Evolutionary conservation across 1,140 invertebrate species (phyloP), one percentile per base, ranked within the genome.

Genomic region (Philopotamus ludificatus): DNA sequence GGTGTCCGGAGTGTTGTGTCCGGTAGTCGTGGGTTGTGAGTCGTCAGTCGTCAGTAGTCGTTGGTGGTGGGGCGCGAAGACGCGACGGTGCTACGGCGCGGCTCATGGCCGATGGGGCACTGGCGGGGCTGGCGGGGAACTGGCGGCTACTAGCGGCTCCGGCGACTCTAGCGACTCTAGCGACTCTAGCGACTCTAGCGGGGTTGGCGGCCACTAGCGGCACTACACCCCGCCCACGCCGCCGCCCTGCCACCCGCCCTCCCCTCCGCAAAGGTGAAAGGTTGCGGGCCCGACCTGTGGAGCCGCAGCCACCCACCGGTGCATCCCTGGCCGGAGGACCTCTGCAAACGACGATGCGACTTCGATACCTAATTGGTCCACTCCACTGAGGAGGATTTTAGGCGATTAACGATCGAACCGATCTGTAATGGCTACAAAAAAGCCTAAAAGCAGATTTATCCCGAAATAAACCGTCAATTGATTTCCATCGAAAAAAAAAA

Each of bases 261-360:
- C 34, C 23, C 34, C 15, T 15, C 8, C 20, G 41, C 59, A 63
- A 63, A 63, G 61, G 61, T 63, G 61, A 63, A 63, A 63, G 61
- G 61, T 63, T 42, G 61, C 50, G 16, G 26, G 15, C 57, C 57
- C 15, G 57, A 60, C 57, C 57, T 60, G 57, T 60, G 57, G 57
- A 60, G 57, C 42, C 41, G 21, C 10, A 1, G 28, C 28, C 28
- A 34, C n/a, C n/a, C n/a, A n/a, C n/a, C n/a, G n/a, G n/a, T n/a
- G n/a, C n/a, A n/a, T n/a, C n/a, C n/a, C n/a, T n/a, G n/a, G n/a
- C n/a, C n/a, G n/a, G n/a, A n/a, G n/a, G n/a, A n/a, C n/a, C n/a
- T n/a, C n/a, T n/a, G n/a, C n/a, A n/a, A n/a, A n/a, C n/a, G n/a
- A n/a, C n/a, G n/a, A n/a, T n/a, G n/a, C n/a, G n/a, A n/a, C n/a